phyloP scores from a whole-genome alignment of 2,888 invertebrate genomes.

The Tetranychus piercei region DNA sequence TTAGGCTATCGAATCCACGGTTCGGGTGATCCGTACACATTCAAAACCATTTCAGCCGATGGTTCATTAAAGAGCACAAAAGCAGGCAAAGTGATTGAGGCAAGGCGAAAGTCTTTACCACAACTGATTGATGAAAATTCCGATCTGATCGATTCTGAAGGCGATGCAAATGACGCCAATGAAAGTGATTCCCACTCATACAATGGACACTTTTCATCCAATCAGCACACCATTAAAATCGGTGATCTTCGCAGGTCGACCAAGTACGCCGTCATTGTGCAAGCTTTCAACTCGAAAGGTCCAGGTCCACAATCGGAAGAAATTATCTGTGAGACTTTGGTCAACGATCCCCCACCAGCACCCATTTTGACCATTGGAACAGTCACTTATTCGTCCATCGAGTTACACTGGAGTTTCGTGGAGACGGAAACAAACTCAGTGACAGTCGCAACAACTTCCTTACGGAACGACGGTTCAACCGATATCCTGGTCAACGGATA shows the following conservation, averaged over 20 bases:
- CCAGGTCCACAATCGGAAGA: constrained; percentile 27
- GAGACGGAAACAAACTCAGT: not conserved
- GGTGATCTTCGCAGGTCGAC: constrained; percentile 24
- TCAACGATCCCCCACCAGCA: constrained; percentile 24
- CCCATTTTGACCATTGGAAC: constrained; percentile 15
- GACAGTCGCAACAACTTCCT: not conserved
- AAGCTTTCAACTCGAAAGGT: constrained; percentile 27
- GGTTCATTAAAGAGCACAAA: not conserved
- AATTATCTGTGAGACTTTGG: constrained; percentile 25
- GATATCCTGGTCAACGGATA: constrained; percentile 18
- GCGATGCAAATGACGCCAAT: not conserved
- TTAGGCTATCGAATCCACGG: constrained; percentile 23
- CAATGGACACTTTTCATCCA: no score
- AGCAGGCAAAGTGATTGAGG: not conserved
- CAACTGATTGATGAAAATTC: not conserved
- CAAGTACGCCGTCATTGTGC: constrained; percentile 26
- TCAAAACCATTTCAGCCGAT: constrained; percentile 6
- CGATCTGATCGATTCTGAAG: not conserved
- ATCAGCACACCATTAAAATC: constrained; percentile 12
- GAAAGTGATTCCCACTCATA: not conserved
- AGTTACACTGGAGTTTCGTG: constrained; percentile 18
- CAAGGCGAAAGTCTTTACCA: no score
- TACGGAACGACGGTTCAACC: not conserved
- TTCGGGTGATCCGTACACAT: constrained; percentile 6
- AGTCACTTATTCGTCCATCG: constrained; percentile 16